Evolutionary conservation across 2,888 invertebrate species (phyloP), one percentile per base, ranked within the genome.

Genomic region (Glyphotaelius pellucidus): DNA sequence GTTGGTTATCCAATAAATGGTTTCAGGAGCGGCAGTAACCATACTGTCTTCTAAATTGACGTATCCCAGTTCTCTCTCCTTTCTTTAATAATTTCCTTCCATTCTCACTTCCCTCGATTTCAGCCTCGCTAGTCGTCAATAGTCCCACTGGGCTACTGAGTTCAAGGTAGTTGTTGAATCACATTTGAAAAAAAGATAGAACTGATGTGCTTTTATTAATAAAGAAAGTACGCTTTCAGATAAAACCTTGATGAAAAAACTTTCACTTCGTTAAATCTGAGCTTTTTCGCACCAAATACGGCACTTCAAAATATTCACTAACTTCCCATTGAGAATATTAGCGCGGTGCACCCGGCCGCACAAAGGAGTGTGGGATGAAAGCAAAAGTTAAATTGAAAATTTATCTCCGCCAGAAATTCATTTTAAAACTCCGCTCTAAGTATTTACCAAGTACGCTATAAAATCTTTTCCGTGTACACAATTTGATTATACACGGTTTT

Each of bases 351-450:
- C 84, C 25, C 38, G 32, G 25, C 19, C 38, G 31, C 35, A 38
- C 38, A 84, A 84, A 38, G 25, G 38, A 38, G 35, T 32, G 32
- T 35, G 35, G 31, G 38, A 84, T 84, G 84, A 84, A 38, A 38
- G 84, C 38, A 35, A 84, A 84, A 84, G 84, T 84, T 84, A 84
- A 84, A 84, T 84, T 84, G 84, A 84, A 84, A 84, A 84, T 35
- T 32, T 84, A 84, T 84, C 84, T 32, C 42, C n/a, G 25, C 25
- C 84, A 84, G 84, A 84, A 32, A 84, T 84, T 84, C 15, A 84
- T 84, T 84, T 84, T 38, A 84, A 81, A 84, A 38, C 38, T 84
- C 84, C 38, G 25, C 84, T 15, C 25, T 3, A 30, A 30, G 81
- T 81, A 32, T 81, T 31, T 31, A 81, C 81, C 52, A 67, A 67